phyloP scores from a whole-genome alignment of 2,113 vertebrate species.

The Eptesicus fuscus region DNA sequence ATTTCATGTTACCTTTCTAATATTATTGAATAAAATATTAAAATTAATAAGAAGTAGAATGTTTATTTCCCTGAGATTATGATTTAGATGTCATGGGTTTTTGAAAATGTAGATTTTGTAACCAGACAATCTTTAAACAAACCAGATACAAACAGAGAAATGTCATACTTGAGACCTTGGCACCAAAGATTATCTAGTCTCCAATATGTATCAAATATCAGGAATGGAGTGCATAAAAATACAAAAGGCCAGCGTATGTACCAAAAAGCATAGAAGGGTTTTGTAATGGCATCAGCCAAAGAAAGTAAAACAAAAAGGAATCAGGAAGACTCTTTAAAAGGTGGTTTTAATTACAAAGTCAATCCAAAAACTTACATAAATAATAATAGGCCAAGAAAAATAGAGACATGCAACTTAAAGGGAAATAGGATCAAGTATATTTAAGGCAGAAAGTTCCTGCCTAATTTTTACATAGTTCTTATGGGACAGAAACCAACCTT shows the following conservation, averaged over 20 bases:
- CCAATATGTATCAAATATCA: not conserved
- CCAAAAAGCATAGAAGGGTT: not conserved
- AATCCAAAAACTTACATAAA: not conserved
- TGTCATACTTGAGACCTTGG: not conserved
- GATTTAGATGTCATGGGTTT: not conserved
- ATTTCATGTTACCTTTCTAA: not conserved
- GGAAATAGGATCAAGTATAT: not conserved
- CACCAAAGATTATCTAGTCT: not conserved
- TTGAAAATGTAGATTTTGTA: not conserved
- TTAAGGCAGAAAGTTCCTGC: not conserved
- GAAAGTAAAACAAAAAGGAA: not conserved
- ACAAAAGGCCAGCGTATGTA: not conserved
- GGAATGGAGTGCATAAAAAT: not conserved
- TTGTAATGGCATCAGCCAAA: not conserved
- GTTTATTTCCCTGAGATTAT: not conserved
- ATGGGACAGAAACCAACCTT: not conserved
- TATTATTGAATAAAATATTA: slow-evolving; percentile 2
- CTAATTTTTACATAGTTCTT: not conserved
- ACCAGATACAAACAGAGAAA: not conserved
- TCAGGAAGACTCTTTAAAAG: not conserved
- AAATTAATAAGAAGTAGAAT: not conserved
- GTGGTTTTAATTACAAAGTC: not conserved
- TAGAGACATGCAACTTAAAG: not conserved
- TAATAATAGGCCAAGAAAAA: not conserved
- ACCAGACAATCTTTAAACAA: not conserved